Base-by-base conservation (phyloP, 2,113 vertebrate species). In the Phalacrocorax aristotelis region DNA sequence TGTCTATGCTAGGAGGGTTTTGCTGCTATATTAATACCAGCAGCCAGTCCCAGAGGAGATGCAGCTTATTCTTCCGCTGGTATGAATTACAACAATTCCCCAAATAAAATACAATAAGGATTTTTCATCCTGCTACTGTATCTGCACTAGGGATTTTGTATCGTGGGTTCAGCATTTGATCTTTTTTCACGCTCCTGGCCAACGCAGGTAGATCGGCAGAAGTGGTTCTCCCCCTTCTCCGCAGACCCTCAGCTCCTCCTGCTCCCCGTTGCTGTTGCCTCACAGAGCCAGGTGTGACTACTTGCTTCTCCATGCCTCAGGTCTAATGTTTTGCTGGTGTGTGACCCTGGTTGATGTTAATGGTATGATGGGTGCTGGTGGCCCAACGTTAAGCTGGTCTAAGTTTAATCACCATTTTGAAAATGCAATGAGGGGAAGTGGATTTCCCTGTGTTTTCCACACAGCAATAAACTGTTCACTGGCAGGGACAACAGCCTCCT, bases 241-340 rank as follows among this genome's bases (percentile, higher is more conserved):
- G 36, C 32, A 52, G 38, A 66, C 16, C 1, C 13, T 49, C 19
- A 18, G 30, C 12, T 34, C 8, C 13, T 42, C 32, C 34, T 60
- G 77, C 46, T 58, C 25, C 8, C 36, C 0, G 0, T 3, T 36
- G 69, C n/a, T 23, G 6, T 21, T 5, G 5, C 38, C 11, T 36
- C 17, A 42, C 15, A 40, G 60, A 62, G 11, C 26, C 34, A 4
- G 3, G 15, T 18, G 42, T 21, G 29, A 57, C 21, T 12, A 1
- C 14, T 25, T 44, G n/a, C 51, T 46, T 82, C 26, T 25, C 30
- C 20, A 8, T 12, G 34, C 42, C 51, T 40, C 44, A 9, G 4
- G 19, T 21, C 26, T 16, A 16, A 7, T 1, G 10, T 48, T 76
- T 46, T 42, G 42, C 25, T 38, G 29, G 23, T 2, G 2, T 30